Conservation (phyloP, 2,113 vertebrate species). For the Grantiella picta region DNA sequence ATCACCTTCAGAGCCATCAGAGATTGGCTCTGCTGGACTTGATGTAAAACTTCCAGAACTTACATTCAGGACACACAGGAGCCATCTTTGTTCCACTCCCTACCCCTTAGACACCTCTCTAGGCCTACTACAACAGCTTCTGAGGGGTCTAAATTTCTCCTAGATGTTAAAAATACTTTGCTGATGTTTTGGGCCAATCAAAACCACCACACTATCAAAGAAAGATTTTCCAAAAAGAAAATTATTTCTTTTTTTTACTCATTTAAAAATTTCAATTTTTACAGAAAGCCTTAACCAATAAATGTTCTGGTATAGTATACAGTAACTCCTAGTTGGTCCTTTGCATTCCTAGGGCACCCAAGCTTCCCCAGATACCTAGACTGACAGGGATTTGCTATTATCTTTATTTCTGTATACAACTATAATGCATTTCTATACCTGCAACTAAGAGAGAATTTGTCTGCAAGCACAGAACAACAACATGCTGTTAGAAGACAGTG, state of each 20-base stretch:
- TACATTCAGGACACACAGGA: too few species aligned
- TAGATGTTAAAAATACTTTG: too few species aligned
- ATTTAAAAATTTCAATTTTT: background rate
- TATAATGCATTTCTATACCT: background rate
- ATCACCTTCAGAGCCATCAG: too few species aligned
- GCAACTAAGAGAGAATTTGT: background rate
- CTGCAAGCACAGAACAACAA: background rate
- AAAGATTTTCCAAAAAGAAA: background rate
- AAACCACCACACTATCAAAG: too few species aligned
- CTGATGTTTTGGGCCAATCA: too few species aligned
- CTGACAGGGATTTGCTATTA: background rate
- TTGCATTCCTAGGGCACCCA: background rate
- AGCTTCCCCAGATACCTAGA: background rate
- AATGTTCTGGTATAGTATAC: background rate
- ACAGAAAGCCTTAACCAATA: background rate
- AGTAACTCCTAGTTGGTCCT: background rate
- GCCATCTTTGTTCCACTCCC: too few species aligned
- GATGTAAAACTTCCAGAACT: too few species aligned
- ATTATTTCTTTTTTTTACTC: background rate
- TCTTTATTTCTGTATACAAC: background rate
- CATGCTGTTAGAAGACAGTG: background rate
- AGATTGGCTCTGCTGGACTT: too few species aligned
- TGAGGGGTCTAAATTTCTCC: too few species aligned
- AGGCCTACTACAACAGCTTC: too few species aligned
- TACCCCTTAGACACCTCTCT: too few species aligned